phyloP scores from a whole-genome alignment of 2,797 vertebrate genomes.

The Microctenopoma lineatum region DNA sequence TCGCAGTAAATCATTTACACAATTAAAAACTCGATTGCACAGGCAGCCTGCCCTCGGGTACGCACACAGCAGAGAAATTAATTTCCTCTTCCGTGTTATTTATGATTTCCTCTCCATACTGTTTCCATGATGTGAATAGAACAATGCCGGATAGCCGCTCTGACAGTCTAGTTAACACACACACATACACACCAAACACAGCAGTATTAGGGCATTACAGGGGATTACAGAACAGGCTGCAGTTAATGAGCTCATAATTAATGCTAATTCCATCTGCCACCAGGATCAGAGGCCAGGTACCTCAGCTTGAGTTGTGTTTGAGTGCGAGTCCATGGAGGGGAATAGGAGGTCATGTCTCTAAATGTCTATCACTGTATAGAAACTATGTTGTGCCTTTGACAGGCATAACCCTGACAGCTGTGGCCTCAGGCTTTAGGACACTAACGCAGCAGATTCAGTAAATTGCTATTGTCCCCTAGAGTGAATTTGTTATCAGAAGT shows the following conservation, averaged over 20 bases:
- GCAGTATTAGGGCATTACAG: constrained; percentile 72
- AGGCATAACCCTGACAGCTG: constrained; percentile 61
- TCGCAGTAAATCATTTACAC: constrained; percentile 57
- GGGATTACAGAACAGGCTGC: constrained; percentile 79
- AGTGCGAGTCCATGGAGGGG: constrained; percentile 15
- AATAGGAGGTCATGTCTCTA: constrained; percentile 57
- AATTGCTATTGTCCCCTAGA: constrained; percentile 36
- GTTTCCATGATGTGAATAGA: constrained; percentile 43
- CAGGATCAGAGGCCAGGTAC: constrained; percentile 63
- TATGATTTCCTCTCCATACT: constrained; percentile 45
- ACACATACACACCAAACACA: constrained; percentile 36
- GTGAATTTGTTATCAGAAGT: constrained; percentile 56
- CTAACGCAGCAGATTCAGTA: constrained; percentile 28
- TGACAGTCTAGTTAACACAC: constrained; percentile 31
- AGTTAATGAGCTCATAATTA: constrained; percentile 82
- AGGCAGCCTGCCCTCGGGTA: constrained; percentile 21
- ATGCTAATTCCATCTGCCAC: constrained; percentile 82
- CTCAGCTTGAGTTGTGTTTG: constrained; percentile 23
- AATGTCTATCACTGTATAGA: constrained; percentile 63
- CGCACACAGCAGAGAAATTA: constrained; percentile 38
- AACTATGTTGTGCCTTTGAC: constrained; percentile 54
- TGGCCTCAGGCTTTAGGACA: constrained; percentile 57
- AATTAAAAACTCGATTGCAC: constrained; percentile 50
- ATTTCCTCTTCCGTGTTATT: constrained; percentile 55
- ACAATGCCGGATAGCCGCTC: constrained; percentile 41